Evolutionary conservation across 23 tunicate genomes (phyloP), one percentile per base, ranked within the genome.

Genomic region (Clavelina lepadiformis): DNA sequence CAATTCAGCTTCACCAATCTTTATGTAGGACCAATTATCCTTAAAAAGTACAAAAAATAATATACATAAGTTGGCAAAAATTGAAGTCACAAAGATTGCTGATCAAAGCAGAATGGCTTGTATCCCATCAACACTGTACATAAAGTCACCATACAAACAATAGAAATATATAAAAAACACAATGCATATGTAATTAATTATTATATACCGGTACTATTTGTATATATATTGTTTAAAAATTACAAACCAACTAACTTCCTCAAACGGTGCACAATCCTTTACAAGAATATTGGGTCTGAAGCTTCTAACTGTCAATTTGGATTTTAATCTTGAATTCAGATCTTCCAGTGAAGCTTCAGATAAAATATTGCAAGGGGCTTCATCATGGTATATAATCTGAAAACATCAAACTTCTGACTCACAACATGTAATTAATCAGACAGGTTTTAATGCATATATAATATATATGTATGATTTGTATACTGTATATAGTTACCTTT

Each of bases 271-370:
- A 58, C 91, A 82, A 0, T 81, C 91, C 33, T 46, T 37, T 13
- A 73, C 38, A 54, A 82, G 33, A 33, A 82, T 62, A 32, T 75
- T 82, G 7, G 91, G 91, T 46, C 91, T 27, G 46, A 82, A 82
- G 27, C 58, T 49, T 23, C 81, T 44, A 1, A 34, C 65, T 3
- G 71, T 65, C 2, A 74, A 65, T 34, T 34, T 46, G 1, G 46
- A 49, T 5, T 72, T 45, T 15, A 82, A 32, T 31, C 75, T 51
- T 35, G 58, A 15, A 35, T 58, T 74, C 11, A 82, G 26, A 51
- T 66, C 81, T 30, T 61, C 75, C 13, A 82, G 24, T 20, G 91
- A 82, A 46, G 81, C 91, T 60, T 74, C 63, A 0, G 91, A 82
- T 2, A 82, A 36, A 51, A 82, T 56, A 44, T 82, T 78, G 33